Percentiles rank a stretch among this genome's conserved stretches.
These are phyloP conservation scores for Hyaena hyaena DNA, from an alignment of 2,113 vertebrate genomes.

Conservation along the genomic window DNA sequence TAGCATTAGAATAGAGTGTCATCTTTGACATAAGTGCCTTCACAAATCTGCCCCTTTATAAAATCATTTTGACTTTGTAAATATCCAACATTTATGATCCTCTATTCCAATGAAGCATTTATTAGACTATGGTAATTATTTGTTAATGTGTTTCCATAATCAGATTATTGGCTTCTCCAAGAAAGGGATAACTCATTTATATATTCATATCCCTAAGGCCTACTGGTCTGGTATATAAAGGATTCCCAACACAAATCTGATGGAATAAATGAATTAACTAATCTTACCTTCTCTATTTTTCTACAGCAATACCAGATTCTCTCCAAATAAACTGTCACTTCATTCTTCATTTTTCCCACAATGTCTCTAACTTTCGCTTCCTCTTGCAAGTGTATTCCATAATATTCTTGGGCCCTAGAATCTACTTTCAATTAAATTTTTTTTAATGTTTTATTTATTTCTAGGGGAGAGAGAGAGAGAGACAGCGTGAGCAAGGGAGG, in stretches of 20 bases:
- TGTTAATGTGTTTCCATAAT: not conserved
- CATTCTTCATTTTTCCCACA: not conserved
- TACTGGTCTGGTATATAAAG: not conserved
- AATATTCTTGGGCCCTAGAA: not conserved
- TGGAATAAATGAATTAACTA: slow-evolving; percentile 5
- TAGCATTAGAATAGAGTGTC: slow-evolving; percentile 28
- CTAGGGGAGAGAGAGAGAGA: too few relatives aligned
- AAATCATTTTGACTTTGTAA: slow-evolving; percentile 14
- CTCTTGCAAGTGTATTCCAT: not conserved
- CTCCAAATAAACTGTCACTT: not conserved
- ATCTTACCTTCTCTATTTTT: not conserved
- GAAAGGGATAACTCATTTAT: not conserved
- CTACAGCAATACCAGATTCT: not conserved
- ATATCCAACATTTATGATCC: not conserved
- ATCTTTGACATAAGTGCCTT: not conserved
- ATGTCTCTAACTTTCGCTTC: not conserved
- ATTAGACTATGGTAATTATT: not conserved
- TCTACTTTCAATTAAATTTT: not conserved
- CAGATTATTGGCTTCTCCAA: not conserved
- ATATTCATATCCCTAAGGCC: not conserved
- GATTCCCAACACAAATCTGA: not conserved
- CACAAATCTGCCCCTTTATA: not conserved
- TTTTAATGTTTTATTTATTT: too few relatives aligned
- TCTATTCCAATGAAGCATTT: not conserved
- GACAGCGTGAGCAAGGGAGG: too few relatives aligned